These are phyloP conservation scores for Catalaphyllia jardinei DNA, from an alignment of 64 coral and sea anemone species.

Conservation along the genomic window DNA sequence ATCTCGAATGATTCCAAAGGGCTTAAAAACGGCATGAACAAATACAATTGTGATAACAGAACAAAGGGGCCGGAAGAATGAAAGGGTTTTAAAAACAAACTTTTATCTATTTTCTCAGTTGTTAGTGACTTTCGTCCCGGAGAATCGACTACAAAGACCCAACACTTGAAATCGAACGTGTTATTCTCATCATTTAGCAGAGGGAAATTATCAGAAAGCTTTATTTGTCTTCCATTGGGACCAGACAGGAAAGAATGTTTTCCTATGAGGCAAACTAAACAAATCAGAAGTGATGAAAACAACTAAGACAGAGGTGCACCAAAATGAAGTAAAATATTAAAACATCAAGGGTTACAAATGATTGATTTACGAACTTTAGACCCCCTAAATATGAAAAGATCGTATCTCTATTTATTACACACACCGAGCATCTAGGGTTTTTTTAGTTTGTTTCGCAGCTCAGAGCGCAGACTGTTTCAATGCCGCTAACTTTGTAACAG, in stretches of 20 bases:
- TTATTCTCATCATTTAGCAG: conserved; percentile 8
- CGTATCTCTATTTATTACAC: too few species aligned
- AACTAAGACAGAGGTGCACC: neutral
- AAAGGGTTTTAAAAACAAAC: conserved; percentile 29
- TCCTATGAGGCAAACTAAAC: conserved; percentile 32
- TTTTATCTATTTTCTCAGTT: neutral
- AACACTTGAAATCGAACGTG: neutral
- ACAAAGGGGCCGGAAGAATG: conserved; percentile 17
- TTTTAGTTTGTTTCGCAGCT: neutral
- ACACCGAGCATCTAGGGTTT: too few species aligned
- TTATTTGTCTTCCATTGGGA: neutral
- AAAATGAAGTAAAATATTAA: too few species aligned
- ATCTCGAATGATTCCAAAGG: neutral
- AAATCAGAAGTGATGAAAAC: neutral
- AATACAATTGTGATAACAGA: conserved; percentile 26
- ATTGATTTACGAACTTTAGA: neutral
- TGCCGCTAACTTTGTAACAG: neutral
- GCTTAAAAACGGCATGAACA: neutral
- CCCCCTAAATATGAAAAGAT: too few species aligned
- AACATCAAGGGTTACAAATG: neutral
- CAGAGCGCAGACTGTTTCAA: neutral
- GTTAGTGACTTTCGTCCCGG: neutral
- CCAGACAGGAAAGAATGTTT: conserved; percentile 17
- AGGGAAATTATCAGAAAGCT: neutral
- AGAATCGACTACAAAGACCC: neutral